phyloP scores from a whole-genome alignment of 2,888 invertebrate genomes.

The Agrypnus murinus region DNA sequence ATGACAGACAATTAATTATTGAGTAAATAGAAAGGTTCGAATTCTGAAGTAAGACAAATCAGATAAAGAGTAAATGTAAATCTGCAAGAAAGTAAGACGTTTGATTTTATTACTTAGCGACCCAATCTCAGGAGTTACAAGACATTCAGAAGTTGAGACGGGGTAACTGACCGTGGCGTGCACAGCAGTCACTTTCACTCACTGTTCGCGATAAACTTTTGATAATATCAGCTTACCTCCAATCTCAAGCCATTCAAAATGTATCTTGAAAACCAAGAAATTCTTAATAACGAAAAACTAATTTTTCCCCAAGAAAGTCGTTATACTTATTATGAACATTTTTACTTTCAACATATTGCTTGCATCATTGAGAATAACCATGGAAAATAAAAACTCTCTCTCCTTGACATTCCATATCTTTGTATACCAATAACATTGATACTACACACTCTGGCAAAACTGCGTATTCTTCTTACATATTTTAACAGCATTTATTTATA shows the following conservation, averaged over 20 bases:
- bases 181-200: conserved; percentile 48
- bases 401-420: too few relatives aligned
- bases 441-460: too few relatives aligned
- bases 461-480: too few relatives aligned
- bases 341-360: too few relatives aligned
- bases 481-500: too few relatives aligned
- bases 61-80: conserved; percentile 23
- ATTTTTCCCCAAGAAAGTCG: too few relatives aligned
- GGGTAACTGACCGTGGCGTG: conserved; percentile 50
- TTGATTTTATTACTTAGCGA: conserved; percentile 28
- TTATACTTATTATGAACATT: too few relatives aligned
- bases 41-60: conserved; percentile 15
- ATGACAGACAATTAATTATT: not conserved
- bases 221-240: conserved; percentile 30
- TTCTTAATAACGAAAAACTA: too few relatives aligned
- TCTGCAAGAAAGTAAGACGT: conserved; percentile 37
- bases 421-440: too few relatives aligned
- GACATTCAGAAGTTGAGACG: conserved; percentile 34
- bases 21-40: conserved; percentile 8
- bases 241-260: not conserved
- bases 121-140: conserved; percentile 20
- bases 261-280: too few relatives aligned
- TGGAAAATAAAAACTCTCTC: too few relatives aligned
- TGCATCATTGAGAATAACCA: too few relatives aligned
- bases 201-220: conserved; percentile 35